phyloP scores from a whole-genome alignment of 2,113 vertebrate genomes.

The Xyrauchen texanus region DNA sequence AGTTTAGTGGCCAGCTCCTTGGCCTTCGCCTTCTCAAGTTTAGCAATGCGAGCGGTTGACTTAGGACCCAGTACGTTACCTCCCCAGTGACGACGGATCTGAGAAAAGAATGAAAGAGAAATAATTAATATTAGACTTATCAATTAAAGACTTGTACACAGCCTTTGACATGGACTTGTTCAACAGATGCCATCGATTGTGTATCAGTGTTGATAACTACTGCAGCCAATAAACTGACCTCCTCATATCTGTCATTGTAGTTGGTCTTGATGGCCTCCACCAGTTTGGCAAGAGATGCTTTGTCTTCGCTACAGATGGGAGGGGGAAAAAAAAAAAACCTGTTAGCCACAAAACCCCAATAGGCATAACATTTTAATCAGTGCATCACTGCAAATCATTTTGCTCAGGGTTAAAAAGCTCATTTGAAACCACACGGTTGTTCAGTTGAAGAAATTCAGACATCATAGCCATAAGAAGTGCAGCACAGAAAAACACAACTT shows the following conservation, averaged over 20 bases:
- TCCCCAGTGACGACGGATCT: conserved; percentile 99
- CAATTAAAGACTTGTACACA: neutral
- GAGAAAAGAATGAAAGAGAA: conserved; percentile 8
- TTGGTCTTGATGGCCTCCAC: conserved; percentile 97
- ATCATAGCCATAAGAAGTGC: conserved; percentile 56
- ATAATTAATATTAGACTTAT: neutral
- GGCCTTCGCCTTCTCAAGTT: conserved; percentile 96
- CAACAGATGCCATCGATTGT: neutral
- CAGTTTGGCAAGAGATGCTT: conserved; percentile 91
- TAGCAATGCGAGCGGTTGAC: conserved; percentile 91
- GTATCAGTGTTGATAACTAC: neutral
- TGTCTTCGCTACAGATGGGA: conserved; percentile 88
- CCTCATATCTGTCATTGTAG: conserved; percentile 96
- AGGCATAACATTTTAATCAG: too few species aligned
- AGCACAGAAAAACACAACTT: neutral
- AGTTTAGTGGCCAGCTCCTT: conserved; percentile 96
- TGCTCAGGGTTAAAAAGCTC: conserved; percentile 64
- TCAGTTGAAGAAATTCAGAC: conserved; percentile 76
- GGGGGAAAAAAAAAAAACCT: neutral
- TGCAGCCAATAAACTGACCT: conserved; percentile 75
- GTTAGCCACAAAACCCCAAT: neutral
- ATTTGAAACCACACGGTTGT: conserved; percentile 48
- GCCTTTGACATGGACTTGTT: neutral
- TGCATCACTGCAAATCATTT: conserved; percentile 10
- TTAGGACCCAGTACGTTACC: conserved; percentile 92